phyloP scores from a whole-genome alignment of 2,113 vertebrate genomes.

The Aramus guarauna region DNA sequence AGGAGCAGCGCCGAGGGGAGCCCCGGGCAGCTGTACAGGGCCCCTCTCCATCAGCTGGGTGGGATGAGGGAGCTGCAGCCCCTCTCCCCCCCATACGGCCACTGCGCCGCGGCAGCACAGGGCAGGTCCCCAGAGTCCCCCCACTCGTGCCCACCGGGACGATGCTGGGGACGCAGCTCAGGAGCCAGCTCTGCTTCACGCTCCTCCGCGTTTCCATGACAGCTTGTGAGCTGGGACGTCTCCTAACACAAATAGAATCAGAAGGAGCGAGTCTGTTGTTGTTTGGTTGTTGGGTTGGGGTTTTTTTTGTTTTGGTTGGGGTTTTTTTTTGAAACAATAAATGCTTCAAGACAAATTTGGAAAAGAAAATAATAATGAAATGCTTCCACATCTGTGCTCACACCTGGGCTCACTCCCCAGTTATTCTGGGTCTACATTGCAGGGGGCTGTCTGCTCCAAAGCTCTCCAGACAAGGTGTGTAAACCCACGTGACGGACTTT shows the following conservation, averaged over 20 bases:
- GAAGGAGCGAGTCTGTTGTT: background rate
- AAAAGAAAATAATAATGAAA: background rate
- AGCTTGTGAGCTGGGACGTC: background rate
- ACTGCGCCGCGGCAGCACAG: accelerated
- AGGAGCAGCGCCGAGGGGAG: accelerated
- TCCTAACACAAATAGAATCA: background rate
- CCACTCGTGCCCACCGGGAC: accelerated
- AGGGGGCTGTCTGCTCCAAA: background rate
- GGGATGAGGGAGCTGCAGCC: background rate
- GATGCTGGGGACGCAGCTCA: background rate
- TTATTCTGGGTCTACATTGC: background rate
- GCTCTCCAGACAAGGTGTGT: background rate
- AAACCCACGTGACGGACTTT: background rate
- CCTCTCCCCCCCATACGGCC: accelerated
- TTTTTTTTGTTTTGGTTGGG: too few relatives aligned
- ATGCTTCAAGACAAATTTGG: background rate
- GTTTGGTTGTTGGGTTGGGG: too few relatives aligned
- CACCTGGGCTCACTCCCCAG: background rate
- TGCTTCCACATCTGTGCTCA: background rate
- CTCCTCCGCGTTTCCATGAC: background rate
- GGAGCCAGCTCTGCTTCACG: background rate
- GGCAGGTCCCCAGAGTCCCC: background rate
- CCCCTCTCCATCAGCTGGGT: background rate
- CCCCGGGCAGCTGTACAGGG: background rate
- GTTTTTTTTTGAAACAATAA: background rate